These are phyloP conservation scores for Dicrostonyx torquatus DNA, from an alignment of 2,797 vertebrate species.

Conservation along the genomic window DNA sequence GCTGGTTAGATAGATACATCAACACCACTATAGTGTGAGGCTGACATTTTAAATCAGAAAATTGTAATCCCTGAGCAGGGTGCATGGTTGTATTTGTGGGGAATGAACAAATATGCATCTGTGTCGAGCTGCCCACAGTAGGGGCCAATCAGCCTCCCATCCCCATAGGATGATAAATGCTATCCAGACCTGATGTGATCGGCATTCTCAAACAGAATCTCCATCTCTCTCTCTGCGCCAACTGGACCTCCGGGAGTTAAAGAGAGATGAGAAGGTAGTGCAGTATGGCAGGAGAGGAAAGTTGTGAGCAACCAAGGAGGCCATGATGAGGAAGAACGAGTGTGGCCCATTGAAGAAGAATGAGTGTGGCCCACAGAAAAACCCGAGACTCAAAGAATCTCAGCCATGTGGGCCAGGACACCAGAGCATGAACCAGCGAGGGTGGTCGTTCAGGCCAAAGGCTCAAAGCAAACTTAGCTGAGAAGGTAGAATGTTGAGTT, in stretches of 20 bases:
- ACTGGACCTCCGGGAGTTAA: not conserved
- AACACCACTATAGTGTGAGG: not conserved
- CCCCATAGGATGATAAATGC: not conserved
- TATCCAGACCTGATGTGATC: not conserved
- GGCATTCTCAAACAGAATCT: not conserved
- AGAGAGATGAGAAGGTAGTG: not conserved
- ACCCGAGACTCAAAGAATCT: not conserved
- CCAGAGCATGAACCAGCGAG: not conserved
- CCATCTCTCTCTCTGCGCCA: rapidly evolving
- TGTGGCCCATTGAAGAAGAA: not conserved
- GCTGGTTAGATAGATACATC: too few relatives aligned
- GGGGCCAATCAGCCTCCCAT: too few relatives aligned
- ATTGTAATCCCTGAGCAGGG: too few relatives aligned
- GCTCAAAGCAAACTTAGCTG: not conserved
- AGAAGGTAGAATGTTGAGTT: not conserved
- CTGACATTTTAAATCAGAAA: not conserved
- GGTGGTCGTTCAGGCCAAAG: not conserved
- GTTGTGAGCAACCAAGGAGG: not conserved
- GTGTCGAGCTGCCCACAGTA: not conserved
- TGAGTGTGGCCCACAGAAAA: not conserved
- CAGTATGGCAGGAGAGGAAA: not conserved
- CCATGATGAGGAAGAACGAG: not conserved
- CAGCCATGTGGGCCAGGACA: not conserved
- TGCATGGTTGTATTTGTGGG: not conserved
- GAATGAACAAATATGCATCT: too few relatives aligned